Conservation (phyloP, 2,113 vertebrate species). For the Pelodiscus sinensis region DNA sequence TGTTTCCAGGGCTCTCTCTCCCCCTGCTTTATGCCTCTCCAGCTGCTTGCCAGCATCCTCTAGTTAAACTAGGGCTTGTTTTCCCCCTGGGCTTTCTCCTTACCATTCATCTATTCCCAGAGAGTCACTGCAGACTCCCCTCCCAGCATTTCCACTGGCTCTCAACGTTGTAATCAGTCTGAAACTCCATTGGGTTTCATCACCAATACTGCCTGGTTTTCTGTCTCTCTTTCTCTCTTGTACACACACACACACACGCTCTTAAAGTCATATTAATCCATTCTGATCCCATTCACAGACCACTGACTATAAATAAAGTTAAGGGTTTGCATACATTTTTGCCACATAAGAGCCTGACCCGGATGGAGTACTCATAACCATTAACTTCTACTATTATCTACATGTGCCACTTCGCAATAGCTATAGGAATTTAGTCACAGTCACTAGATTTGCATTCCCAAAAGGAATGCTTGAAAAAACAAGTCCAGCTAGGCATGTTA, state of each 20-base stretch:
- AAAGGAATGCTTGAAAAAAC: background rate
- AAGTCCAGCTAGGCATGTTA: background rate
- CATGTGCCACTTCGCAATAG: background rate
- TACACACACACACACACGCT: no score
- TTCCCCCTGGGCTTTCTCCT: no score
- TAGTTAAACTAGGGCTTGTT: no score
- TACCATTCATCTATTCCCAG: no score
- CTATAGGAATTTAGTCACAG: background rate
- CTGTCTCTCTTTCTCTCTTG: no score
- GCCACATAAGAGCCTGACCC: background rate
- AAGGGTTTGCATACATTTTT: background rate
- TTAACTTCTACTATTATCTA: background rate
- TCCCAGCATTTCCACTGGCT: no score
- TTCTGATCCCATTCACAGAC: no score
- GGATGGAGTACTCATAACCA: background rate
- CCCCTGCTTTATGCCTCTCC: background rate
- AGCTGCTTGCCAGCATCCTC: background rate
- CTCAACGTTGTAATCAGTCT: no score
- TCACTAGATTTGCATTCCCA: fast-evolving
- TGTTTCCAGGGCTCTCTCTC: background rate
- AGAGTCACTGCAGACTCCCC: no score
- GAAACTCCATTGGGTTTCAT: no score
- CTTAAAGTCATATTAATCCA: no score
- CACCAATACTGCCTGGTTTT: no score
- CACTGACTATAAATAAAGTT: background rate